Evolutionary conservation across 2,888 invertebrate species (phyloP), one percentile per base, ranked within the genome.

Genomic region (Augochlorella aurata): DNA sequence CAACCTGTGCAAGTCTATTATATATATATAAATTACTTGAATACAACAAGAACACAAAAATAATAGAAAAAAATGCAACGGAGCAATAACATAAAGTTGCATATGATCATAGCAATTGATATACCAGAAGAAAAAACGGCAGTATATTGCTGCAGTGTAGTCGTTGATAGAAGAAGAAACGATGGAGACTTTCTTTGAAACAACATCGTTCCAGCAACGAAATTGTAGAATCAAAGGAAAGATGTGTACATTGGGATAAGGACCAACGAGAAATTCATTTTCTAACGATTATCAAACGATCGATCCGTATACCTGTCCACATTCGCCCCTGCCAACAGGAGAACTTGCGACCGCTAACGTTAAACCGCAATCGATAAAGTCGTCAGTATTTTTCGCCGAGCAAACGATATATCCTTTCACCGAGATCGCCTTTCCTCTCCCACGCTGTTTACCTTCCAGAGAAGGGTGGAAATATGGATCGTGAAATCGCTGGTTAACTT

Each of bases 221-320:
- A 10, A 10, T 10, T 18, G 47, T 24, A 14, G 52, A 77, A 68
- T 50, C 67, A 63, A 52, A 49, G 80, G 65, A 66, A 75, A 67
- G n/a, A n/a, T n/a, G n/a, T n/a, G n/a, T n/a, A n/a, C n/a, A n/a
- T n/a, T n/a, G n/a, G n/a, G n/a, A n/a, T n/a, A n/a, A n/a, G 54
- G 68, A 54, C 38, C 10, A 18, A 18, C 38, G 29, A 50, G 71
- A 66, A 45, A 68, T 69, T 52, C 74, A 52, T 65, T 52, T 69
- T 72, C 29, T 61, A 47, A 44, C 77, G 82, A 85, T 87, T 87
- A 83, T 69, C 69, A 61, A 63, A n/a, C 79, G 81, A 77, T 85
- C 87, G 80, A 85, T 85, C 77, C 74, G 24, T 72, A 76, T 76
- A 76, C 78, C 77, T 47, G 47, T 65, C 45, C 52, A 74, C 52